Percentiles rank a stretch among this genome's conserved stretches.
Evolutionary conservation across 2,888 invertebrate genomes (phyloP).

Genomic region (Stenchaetothrips biformis): DNA sequence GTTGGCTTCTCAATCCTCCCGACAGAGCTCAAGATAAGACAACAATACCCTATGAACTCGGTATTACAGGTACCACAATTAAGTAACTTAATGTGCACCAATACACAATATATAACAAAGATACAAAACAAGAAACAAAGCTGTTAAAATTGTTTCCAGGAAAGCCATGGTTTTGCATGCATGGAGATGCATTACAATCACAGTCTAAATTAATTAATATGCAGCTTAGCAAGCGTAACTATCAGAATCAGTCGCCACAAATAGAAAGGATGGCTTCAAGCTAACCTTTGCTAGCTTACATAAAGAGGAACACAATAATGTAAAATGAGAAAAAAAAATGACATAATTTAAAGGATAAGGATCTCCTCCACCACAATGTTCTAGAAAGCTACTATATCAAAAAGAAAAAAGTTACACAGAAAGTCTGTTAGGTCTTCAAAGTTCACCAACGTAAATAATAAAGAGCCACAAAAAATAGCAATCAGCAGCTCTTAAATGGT

Average conservation of each 20-base stretch:
- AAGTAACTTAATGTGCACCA: slow-evolving; percentile 21
- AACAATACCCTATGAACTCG: background rate
- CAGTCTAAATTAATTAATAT: slow-evolving; percentile 24
- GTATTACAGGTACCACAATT: slow-evolving; percentile 11
- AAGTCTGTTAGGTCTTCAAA: too few relatives aligned
- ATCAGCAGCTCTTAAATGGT: too few relatives aligned
- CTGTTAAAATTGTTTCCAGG: background rate
- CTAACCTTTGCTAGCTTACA: background rate
- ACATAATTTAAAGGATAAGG: background rate
- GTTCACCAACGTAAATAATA: background rate
- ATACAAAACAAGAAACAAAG: background rate
- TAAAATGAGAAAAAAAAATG: too few relatives aligned
- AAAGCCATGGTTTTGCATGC: slow-evolving; percentile 23
- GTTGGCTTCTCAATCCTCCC: slow-evolving; percentile 15
- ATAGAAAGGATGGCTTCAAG: background rate
- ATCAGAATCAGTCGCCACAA: slow-evolving; percentile 4
- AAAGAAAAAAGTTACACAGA: background rate
- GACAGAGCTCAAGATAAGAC: slow-evolving; percentile 15
- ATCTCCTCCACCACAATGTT: background rate
- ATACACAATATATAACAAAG: slow-evolving; percentile 8
- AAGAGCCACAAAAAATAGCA: background rate
- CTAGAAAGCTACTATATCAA: background rate
- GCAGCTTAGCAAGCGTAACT: slow-evolving; percentile 1
- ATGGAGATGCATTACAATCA: slow-evolving; percentile 1
- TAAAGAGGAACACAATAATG: background rate